phyloP scores from a whole-genome alignment of 1,140 invertebrate species.

The Drosophila dunni region DNA sequence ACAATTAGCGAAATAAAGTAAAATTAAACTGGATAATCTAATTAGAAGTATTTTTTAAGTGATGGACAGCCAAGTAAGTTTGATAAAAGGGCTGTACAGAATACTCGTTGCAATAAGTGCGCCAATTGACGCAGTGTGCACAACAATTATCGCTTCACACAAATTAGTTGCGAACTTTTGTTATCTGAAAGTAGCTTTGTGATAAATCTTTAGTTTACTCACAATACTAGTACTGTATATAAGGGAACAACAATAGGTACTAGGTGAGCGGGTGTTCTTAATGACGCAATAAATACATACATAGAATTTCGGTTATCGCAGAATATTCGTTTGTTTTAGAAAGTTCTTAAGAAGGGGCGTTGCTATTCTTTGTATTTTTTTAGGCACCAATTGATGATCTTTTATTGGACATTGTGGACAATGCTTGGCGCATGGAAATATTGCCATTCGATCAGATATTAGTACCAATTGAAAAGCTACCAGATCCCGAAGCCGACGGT shows the following conservation, averaged over 20 bases:
- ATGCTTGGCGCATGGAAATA: constrained; percentile 94
- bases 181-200: constrained; percentile 69
- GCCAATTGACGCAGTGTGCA: constrained; percentile 1
- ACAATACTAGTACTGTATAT: constrained; percentile 30
- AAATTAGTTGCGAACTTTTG: constrained; percentile 56
- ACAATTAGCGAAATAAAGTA: constrained; percentile 42
- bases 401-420: constrained; percentile 94
- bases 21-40: constrained; percentile 57
- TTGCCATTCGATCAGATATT: constrained; percentile 95
- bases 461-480: constrained; percentile 94
- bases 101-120: neutral
- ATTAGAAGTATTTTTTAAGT: constrained; percentile 51
- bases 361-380: constrained; percentile 6
- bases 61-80: constrained; percentile 74
- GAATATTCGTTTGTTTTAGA: constrained; percentile 22
- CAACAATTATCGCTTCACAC: constrained; percentile 50
- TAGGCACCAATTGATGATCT: constrained; percentile 88
- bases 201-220: constrained; percentile 56
- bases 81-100: neutral
- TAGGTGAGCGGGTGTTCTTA: constrained; percentile 17
- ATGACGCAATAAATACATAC: constrained; percentile 62
- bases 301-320: constrained; percentile 15
- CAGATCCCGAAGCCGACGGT: constrained; percentile 97
- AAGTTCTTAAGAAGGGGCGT: constrained; percentile 38
- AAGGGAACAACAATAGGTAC: constrained; percentile 47